Percentiles rank a stretch among this genome's conserved stretches.
These are phyloP conservation scores for Phainopepla nitens DNA, from an alignment of 2,113 vertebrate species.

Conservation along the genomic window DNA sequence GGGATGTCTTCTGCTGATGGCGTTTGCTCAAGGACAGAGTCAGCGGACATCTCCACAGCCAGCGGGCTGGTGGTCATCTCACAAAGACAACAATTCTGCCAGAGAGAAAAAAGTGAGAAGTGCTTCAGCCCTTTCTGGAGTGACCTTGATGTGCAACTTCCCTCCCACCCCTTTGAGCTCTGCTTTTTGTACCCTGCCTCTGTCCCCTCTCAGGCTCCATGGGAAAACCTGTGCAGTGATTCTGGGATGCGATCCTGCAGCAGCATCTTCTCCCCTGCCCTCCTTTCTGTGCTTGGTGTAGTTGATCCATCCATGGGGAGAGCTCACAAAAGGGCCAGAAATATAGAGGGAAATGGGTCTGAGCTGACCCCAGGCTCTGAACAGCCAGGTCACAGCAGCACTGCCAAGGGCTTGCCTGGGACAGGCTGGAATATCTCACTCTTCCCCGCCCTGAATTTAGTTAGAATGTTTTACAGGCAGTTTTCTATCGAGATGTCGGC, in stretches of 20 bases:
- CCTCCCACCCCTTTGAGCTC: neutral
- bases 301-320: neutral
- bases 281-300: accelerated
- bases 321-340: neutral
- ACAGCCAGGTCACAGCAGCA: neutral
- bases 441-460: neutral
- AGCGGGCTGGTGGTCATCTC: accelerated
- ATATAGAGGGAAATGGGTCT: neutral
- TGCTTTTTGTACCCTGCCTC: neutral
- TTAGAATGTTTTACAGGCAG: neutral
- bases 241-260: neutral
- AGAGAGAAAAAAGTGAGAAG: neutral
- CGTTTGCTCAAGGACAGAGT: neutral
- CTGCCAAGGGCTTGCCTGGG: neutral
- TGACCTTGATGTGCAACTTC: neutral
- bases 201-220: neutral
- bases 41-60: neutral
- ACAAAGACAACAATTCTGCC: neutral
- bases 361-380: neutral
- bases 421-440: slow-evolving; percentile 4
- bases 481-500: neutral
- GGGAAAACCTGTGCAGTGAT: neutral
- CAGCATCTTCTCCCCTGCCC: neutral
- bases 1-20: neutral
- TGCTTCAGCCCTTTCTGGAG: neutral